These are phyloP conservation scores for Lamproptera curius DNA, from an alignment of 2,888 invertebrate species.

Conservation along the genomic window DNA sequence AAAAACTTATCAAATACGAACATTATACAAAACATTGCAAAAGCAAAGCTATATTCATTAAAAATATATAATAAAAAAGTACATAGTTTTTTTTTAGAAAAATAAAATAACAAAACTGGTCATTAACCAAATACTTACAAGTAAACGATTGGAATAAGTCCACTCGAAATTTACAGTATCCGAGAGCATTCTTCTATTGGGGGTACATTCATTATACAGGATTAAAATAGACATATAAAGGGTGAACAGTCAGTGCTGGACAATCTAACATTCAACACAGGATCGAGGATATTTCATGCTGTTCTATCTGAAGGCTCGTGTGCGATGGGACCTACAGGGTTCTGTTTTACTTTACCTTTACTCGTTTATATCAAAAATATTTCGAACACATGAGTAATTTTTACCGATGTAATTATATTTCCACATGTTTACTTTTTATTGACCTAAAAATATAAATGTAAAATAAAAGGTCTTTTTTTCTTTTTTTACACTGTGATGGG, in stretches of 20 bases:
- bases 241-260: constrained; percentile 33
- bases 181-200: constrained; percentile 18
- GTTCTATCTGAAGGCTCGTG: constrained; percentile 28
- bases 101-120: constrained; percentile 8
- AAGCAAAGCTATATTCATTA: constrained; percentile 38
- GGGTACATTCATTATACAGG: constrained; percentile 13
- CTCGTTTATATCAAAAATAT: not conserved
- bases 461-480: too few relatives aligned
- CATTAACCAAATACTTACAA: constrained; percentile 23
- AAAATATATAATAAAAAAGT: constrained; percentile 8
- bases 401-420: not conserved
- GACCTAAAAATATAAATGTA: too few relatives aligned
- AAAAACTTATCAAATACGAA: not conserved
- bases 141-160: constrained; percentile 13
- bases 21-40: constrained; percentile 23
- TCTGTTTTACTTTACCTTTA: constrained; percentile 2
- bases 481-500: too few relatives aligned
- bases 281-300: constrained; percentile 41
- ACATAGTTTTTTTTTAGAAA: constrained; percentile 1
- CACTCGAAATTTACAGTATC: constrained; percentile 3
- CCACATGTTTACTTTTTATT: not conserved
- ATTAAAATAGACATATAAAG: constrained; percentile 22
- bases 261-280: constrained; percentile 46
- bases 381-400: not conserved
- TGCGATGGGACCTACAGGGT: constrained; percentile 25